Evolutionary conservation across 1,140 invertebrate genomes (phyloP), one percentile per base, ranked within the genome.

Genomic region (Drosophila santomea): DNA sequence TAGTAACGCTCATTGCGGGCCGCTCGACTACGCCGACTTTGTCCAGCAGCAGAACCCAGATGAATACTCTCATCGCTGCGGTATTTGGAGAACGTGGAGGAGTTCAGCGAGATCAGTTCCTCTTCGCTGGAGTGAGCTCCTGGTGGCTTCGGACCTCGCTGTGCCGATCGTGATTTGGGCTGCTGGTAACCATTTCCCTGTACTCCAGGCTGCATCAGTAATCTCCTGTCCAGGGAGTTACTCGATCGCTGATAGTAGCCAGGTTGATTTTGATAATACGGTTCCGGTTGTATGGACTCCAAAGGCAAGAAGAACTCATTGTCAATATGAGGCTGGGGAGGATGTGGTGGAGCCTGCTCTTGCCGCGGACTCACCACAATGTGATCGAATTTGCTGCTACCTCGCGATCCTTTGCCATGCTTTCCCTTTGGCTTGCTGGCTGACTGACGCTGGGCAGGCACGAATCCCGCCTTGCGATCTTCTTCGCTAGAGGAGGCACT

Each of bases 1-100:
- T 96, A 94, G 78, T 97, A 96, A 35, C 96, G 93, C 91, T 97
- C 96, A 50, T 96, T 97, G 74, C 96, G 93, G 0, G 96, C 96
- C 17, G 94, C 94, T 56, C 96, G 93, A 25, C 94, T 94, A 59
- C 93, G 92, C 15, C 93, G 92, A 62, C 91, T 94, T 15, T 72
- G 39, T 93, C 89, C 4, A 93, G 94, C 44, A 0, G 47, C 47
- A 32, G 63, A 43, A 0, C 94, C 94, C 74, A 93, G 93, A 81
- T 94, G 94, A 48, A 95, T 93, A 59, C 94, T 95, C 76, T 95
- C 95, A 58, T 95, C 95, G 88, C 95, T 95, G 78, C 94, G 93
- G 79, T 95, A 95, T 78, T 94, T 93, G 35, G 94, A 92, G 74
- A 94, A 94, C 5, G 94, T 94, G 11, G 95, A 94, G 11, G 95